Evolutionary conservation across 2,113 vertebrate genomes (phyloP), one percentile per base, ranked within the genome.

Genomic region (Siniperca chuatsi): DNA sequence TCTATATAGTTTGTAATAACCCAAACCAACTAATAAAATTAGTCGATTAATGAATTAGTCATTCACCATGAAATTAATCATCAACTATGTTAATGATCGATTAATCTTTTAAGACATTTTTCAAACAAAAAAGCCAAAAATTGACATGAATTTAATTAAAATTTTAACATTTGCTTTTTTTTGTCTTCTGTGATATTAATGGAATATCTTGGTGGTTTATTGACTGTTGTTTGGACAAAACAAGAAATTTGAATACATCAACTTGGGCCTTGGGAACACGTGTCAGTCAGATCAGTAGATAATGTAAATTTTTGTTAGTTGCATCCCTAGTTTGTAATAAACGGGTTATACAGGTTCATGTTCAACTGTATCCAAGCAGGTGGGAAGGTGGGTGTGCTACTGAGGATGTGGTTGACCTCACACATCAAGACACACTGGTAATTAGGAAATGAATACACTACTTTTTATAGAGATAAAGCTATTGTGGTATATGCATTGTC

Each of bases 361-460:
- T 11, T 52, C 4, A 69, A 33, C 40, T 61, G 40, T 52, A 29
- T 58, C 42, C 21, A 66, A 25, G 50, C 69, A 37, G 62, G 71
- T 25, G 70, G 35, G 66, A 57, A 25, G 61, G 60, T 37, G 75
- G 18, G 25, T 2, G 25, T 33, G n/a, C 50, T 29, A 37, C 48
- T 25, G 23, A 69, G 69, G 50, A 66, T 1, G 52, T 68, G 62
- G 61, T 50, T 82, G 40, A 57, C 71, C 71, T 48, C 50, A 67
- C 2, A 15, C 18, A 66, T 48, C 25, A 48, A 40, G 52, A 12
- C 13, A 50, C 62, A 60, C 29, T 40, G 3, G 67, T 25, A 8
- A 67, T 50, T n/a, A 78, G 69, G 55, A 70, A 50, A 40, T 75
- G n/a, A 73, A 67, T 33, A 35, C 25, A 6, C 4, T 18, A 33